A percentile compares a stretch with the other conserved stretches of the same genome.
Conservation (phyloP, 1,140 invertebrate genomes). For the Drosophila lacertosa region DNA sequence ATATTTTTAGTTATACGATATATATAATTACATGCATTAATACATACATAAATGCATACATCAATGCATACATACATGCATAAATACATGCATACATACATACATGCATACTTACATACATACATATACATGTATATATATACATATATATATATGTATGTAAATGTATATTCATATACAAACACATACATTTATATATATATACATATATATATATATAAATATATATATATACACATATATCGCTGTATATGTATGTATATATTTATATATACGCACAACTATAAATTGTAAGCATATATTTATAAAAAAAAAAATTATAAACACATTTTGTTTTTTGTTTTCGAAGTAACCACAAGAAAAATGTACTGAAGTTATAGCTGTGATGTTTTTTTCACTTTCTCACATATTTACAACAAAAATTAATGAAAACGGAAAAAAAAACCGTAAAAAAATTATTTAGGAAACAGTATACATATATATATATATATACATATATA, state of each 20-base stretch:
- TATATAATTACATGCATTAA: background rate
- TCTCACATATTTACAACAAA: constrained; percentile 67
- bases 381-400: constrained; percentile 81
- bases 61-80: too few relatives aligned
- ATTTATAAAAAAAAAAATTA: constrained; percentile 29
- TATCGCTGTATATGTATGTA: constrained; percentile 14
- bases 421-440: constrained; percentile 31
- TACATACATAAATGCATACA: background rate
- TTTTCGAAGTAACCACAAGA: constrained; percentile 63
- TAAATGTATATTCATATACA: too few relatives aligned
- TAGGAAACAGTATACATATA: constrained; percentile 27
- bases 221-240: constrained; percentile 1
- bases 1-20: constrained; percentile 23
- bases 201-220: background rate
- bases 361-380: constrained; percentile 79
- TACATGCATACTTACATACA: constrained; percentile 1
- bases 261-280: constrained; percentile 16
- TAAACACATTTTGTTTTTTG: constrained; percentile 34
- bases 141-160: background rate
- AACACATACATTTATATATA: constrained; percentile 6
- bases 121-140: background rate
- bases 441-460: constrained; percentile 35
- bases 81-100: background rate
- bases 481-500: constrained; percentile 15
- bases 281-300: constrained; percentile 3